Percentiles rank a stretch among this genome's conserved stretches.
Evolutionary conservation across 2,113 vertebrate genomes (phyloP).

Genomic region (Brachypodius melanocephalos): DNA sequence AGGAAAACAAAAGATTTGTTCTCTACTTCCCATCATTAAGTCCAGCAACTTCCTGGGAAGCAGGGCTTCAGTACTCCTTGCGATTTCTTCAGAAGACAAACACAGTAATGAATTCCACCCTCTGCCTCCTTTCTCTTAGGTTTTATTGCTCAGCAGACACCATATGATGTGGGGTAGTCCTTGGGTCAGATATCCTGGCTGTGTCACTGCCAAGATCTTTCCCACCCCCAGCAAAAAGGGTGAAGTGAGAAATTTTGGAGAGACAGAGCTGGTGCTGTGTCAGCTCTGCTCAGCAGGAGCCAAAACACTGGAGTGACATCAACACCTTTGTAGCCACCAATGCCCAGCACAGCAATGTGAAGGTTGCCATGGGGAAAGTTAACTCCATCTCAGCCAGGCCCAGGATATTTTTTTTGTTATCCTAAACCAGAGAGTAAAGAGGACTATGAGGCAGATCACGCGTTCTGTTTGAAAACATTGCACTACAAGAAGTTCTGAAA

Average conservation of each 20-base stretch:
- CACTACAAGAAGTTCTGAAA: background rate
- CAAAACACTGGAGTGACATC: background rate
- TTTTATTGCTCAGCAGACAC: background rate
- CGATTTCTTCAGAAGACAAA: background rate
- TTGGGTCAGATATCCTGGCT: too few relatives aligned
- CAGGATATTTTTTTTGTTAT: background rate
- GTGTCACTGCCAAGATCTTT: too few relatives aligned
- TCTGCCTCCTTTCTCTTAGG: background rate
- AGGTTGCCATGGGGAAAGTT: background rate
- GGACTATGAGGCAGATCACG: background rate
- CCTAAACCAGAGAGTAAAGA: background rate
- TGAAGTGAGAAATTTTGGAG: background rate
- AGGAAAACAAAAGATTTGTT: background rate
- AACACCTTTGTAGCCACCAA: background rate
- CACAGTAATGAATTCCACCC: background rate
- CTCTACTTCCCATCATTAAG: background rate
- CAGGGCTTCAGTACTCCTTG: too few relatives aligned
- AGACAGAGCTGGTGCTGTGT: fast-evolving
- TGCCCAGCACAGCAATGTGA: background rate
- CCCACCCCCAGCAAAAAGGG: background rate
- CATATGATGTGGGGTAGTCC: background rate
- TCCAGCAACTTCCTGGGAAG: background rate
- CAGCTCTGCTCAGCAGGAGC: background rate
- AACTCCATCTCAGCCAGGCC: background rate
- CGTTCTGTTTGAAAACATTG: background rate